Evolutionary conservation across 2,888 invertebrate genomes (phyloP), one percentile per base, ranked within the genome.

Genomic region (Ctena decussata): DNA sequence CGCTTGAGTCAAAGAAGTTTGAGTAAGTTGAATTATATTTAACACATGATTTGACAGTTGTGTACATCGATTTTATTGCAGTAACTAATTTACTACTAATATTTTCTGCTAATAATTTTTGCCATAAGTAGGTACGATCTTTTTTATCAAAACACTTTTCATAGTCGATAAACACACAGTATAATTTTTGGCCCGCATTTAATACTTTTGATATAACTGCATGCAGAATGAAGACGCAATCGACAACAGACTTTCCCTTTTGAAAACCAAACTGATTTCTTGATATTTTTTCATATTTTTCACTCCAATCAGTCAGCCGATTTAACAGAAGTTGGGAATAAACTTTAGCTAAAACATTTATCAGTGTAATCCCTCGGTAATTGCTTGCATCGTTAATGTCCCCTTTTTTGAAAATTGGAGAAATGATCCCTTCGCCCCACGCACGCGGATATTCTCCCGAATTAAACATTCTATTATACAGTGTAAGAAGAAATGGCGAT

Each of bases 71-170:
- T 80, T 73, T 71, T 8, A 80, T 65, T 12, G 80, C 72, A 8
- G n/a, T 65, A n/a, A 84, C 75, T 65, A 81, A 60, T 77, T 81
- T 81, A n/a, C 53, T 60, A 35, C 84, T 84, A 24, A 81, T 44
- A n/a, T 84, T 60, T 77, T 72, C 77, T 27, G 27, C 65, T 24
- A 84, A 27, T 15, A 81, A 32, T 74, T 77, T 81, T 37, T 49
- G 53, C 49, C 30, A 77, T 1, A 84, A 60, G 11, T 41, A 60
- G 0, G 44, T 21, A 27, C 75, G 2, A 11, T 85, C 41, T 57
- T 81, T 46, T 69, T 73, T 77, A 44, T 85, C 81, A 53, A 77
- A 78, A 30, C 73, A 65, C 75, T 85, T 85, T 39, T 80, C 78
- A 39, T 49, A 85, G 32, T 84, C 80, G 5, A 80, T n/a, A 71